Conservation (phyloP, 2,113 vertebrate species). For the Manacus vitellinus region DNA sequence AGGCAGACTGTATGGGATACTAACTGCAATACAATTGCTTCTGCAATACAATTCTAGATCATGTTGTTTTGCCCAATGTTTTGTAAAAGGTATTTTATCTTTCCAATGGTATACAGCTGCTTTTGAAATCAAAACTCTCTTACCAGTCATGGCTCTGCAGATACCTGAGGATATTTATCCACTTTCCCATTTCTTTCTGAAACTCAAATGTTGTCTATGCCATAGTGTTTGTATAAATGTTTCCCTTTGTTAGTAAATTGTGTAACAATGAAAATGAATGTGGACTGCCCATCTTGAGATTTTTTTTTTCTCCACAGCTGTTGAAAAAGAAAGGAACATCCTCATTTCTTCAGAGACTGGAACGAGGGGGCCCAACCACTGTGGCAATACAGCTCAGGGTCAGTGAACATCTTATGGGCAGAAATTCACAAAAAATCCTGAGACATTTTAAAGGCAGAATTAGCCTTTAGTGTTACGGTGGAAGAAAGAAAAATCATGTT, state of each 20-base stretch:
- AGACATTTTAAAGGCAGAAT: not conserved
- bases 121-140: not conserved
- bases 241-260: not conserved
- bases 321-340: slow-evolving; percentile 89
- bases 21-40: not conserved
- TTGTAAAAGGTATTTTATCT: not conserved
- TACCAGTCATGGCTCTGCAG: not conserved
- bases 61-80: not conserved
- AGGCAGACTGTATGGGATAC: not conserved
- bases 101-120: not conserved
- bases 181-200: not conserved
- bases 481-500: not conserved
- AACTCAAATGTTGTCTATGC: not conserved
- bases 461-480: not conserved
- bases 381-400: slow-evolving; percentile 88
- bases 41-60: not conserved
- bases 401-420: slow-evolving; percentile 34
- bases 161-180: not conserved
- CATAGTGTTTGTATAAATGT: not conserved
- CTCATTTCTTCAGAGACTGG: slow-evolving; percentile 86
- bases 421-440: not conserved
- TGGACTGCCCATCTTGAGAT: not conserved
- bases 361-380: slow-evolving; percentile 86
- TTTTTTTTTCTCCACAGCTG: slow-evolving; percentile 74
- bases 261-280: not conserved